Evolutionary conservation across 1,140 invertebrate genomes (phyloP).

Genomic region (Drosophila kikkawai): DNA sequence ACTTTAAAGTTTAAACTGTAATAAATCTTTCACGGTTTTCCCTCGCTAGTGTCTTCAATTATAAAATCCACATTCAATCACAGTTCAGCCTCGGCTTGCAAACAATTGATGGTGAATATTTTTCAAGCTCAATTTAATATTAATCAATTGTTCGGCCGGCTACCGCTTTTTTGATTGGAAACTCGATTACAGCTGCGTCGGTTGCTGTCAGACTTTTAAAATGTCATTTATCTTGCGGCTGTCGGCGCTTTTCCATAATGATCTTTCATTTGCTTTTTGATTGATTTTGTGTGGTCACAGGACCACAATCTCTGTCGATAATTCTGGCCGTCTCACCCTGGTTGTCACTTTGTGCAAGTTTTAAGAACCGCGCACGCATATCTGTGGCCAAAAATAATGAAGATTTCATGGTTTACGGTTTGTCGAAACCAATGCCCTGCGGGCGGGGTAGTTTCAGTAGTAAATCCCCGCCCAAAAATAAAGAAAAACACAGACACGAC

Average conservation of each 20-base stretch:
- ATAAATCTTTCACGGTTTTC: neutral
- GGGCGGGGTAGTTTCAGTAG: neutral
- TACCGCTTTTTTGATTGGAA: constrained; percentile 30
- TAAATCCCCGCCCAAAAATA: constrained; percentile 2
- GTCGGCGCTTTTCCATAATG: constrained; percentile 58
- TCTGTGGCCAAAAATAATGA: constrained; percentile 67
- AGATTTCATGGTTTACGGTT: constrained; percentile 55
- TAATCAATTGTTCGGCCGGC: constrained; percentile 40
- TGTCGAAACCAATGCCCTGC: constrained; percentile 9
- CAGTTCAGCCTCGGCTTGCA: constrained; percentile 9
- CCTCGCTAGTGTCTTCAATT: neutral
- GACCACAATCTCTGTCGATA: constrained; percentile 33
- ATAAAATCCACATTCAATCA: constrained; percentile 20
- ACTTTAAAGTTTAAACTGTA: too few species aligned
- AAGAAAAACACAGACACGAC: neutral
- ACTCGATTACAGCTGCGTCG: constrained; percentile 34
- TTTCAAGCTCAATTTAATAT: constrained; percentile 35
- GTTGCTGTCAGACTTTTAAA: constrained; percentile 60
- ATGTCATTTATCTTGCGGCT: constrained; percentile 69
- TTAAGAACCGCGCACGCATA: constrained; percentile 51
- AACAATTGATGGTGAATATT: constrained; percentile 30
- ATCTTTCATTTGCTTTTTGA: constrained; percentile 56
- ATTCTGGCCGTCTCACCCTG: neutral
- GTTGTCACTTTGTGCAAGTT: constrained; percentile 22
- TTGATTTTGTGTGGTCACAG: constrained; percentile 75